Conservation (phyloP, 2,888 invertebrate genomes). For the Eremobia ochroleuca region DNA sequence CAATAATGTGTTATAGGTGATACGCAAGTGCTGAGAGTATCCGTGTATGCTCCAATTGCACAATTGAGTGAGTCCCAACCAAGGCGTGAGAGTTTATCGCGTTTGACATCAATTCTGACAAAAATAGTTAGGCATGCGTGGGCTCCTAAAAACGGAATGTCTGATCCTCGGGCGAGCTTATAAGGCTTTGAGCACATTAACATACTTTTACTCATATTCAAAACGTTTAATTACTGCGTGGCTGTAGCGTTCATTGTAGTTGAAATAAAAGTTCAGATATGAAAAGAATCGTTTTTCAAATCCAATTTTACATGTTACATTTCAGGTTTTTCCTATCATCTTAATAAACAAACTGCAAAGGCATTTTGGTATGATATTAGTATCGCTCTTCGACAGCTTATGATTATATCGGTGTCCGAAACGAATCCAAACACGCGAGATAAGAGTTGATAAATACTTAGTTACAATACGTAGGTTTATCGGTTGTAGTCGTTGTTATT, state of each 20-base stretch:
- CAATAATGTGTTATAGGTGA: not conserved
- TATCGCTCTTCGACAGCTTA: conserved; percentile 4
- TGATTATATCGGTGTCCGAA: conserved; percentile 17
- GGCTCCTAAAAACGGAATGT: conserved; percentile 33
- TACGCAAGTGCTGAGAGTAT: not conserved
- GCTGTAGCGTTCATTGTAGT: not conserved
- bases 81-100: conserved; percentile 12
- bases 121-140: conserved; percentile 28
- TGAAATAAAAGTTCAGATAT: not conserved
- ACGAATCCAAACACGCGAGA: conserved; percentile 42
- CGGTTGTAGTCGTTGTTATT: conserved; percentile 20
- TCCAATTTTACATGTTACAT: not conserved
- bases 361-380: not conserved
- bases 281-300: not conserved
- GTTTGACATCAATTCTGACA: conserved; percentile 32
- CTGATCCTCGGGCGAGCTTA: conserved; percentile 16
- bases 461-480: conserved; percentile 22
- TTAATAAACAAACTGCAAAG: not conserved
- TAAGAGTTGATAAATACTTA: conserved; percentile 40
- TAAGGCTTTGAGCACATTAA: conserved; percentile 46
- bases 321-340: not conserved
- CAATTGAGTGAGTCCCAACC: not conserved
- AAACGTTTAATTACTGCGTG: conserved; percentile 26
- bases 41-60: not conserved
- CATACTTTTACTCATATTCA: conserved; percentile 53